Evolutionary conservation across 1,140 invertebrate species (phyloP), one percentile per base, ranked within the genome.

Genomic region (Drosophila orena): DNA sequence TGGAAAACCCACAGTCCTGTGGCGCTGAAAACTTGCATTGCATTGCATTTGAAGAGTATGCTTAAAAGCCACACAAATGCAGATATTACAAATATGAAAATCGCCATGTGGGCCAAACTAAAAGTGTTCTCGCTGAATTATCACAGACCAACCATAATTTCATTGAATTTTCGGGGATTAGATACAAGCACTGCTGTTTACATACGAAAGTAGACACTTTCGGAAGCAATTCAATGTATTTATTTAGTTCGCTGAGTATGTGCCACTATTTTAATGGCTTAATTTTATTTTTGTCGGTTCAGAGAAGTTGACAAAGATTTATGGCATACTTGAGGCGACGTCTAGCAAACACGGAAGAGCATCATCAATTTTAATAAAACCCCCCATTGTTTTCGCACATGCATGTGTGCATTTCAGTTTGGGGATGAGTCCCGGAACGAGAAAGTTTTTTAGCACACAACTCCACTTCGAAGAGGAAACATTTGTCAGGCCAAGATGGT

Each of bases 351-450:
- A 37, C 40, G 56, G 43, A 70, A 34, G 30, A 58, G 66, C 69
- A 71, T 72, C 69, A 72, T 72, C 69, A 72, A 72, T 72, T 58
- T 71, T 52, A 72, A 72, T 71, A 52, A 72, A 72, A 72, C 44
- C 53, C 22, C 37, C 54, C 54, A 50, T 71, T 59, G 37, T 72
- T 57, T 71, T 50, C 14, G 10, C 64, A 17, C 64, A n/a, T 70
- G 64, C 68, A 57, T 37, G 46, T 70, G 66, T 57, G 66, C 50
- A 57, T 49, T 70, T 55, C 3, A 54, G 49, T 34, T 37, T 22
- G 15, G 8, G 34, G 15, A 37, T 52, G 11, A 43, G 30, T 14
- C 59, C 46, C 46, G 42, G 44, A 37, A 40, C 47, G 59, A 8
- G 15, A 17, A 35, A 10, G 24, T 61, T 64, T 62, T 64, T 15